Evolutionary conservation across 2,888 invertebrate genomes (phyloP).

Genomic region (Cancer borealis): DNA sequence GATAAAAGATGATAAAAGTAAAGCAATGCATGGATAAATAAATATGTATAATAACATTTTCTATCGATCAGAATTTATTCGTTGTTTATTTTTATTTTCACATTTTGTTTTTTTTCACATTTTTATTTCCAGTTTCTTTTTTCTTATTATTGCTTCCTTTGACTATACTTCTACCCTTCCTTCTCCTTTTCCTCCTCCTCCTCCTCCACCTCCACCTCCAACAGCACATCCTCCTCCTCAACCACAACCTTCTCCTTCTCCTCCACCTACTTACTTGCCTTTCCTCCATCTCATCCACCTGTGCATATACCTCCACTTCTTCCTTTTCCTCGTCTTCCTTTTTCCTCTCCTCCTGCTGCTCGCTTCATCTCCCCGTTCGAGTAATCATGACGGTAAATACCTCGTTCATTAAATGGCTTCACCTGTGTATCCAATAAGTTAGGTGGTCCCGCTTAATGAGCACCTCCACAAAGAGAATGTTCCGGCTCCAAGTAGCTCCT

Average conservation of each 20-base stretch:
- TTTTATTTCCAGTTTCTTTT: too few relatives aligned
- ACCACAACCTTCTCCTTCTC: neutral
- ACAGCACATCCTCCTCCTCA: neutral
- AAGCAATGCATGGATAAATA: neutral
- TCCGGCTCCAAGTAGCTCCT: constrained; percentile 59
- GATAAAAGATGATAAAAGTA: neutral
- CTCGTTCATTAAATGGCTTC: constrained; percentile 57
- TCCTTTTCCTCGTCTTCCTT: neutral
- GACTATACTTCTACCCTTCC: neutral
- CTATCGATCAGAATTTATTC: neutral
- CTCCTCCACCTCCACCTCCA: neutral
- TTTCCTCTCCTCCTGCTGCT: neutral
- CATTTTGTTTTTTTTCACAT: neutral
- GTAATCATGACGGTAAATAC: constrained; percentile 48
- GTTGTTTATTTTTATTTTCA: neutral
- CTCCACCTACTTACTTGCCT: neutral
- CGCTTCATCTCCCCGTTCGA: neutral
- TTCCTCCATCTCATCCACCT: neutral
- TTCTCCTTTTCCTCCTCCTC: neutral
- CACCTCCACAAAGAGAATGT: constrained; percentile 29
- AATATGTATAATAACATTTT: too few relatives aligned
- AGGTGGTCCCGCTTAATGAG: constrained; percentile 46
- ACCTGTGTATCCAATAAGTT: constrained; percentile 60
- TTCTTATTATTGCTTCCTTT: neutral
- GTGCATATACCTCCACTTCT: neutral